Evolutionary conservation across 2,888 invertebrate genomes (phyloP), one percentile per base, ranked within the genome.

Genomic region (Lymantria dispar): DNA sequence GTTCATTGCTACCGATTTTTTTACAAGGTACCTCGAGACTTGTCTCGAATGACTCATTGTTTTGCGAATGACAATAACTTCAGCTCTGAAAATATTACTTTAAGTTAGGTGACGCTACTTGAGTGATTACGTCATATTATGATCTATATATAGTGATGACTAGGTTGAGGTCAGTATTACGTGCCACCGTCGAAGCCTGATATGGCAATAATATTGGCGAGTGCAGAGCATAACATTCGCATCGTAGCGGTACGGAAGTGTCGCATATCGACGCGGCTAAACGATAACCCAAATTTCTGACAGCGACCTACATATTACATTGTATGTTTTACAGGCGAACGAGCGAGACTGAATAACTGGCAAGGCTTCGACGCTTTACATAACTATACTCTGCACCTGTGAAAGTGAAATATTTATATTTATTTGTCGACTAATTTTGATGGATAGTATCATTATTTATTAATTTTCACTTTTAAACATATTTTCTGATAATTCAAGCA

Each of bases 251-350:
- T 69, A 70, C 80, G 85, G 87, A 87, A 86, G 83, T 78, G 83
- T 85, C 83, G 80, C 83, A 83, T 87, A 88, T 88, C 86, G 86
- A 87, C 82, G 82, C 83, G 87, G 74, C 79, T 79, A 68, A 80
- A 83, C 83, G 87, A 87, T 89, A 89, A 89, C 90, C 89, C 85
- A 88, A 88, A 90, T 90, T 79, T 85, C 81, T 80, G 83, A 78
- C 75, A 74, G 76, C 87, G 88, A 87, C 89, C 89, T 86, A 90
- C 84, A 88, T 88, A 86, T 82, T 79, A 85, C 72, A 69, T 72
- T 68, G 75, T 81, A 75, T 75, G 78, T 83, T 79, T 79, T 75
- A 84, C 76, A 79, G 79, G 72, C 78, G 71, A 77, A 64, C 74
- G 74, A 73, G 74, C 74, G 75, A 76, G 68, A 71, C 70, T 74